phyloP scores from a whole-genome alignment of 2,888 invertebrate genomes.

The Euplagia quadripunctaria region DNA sequence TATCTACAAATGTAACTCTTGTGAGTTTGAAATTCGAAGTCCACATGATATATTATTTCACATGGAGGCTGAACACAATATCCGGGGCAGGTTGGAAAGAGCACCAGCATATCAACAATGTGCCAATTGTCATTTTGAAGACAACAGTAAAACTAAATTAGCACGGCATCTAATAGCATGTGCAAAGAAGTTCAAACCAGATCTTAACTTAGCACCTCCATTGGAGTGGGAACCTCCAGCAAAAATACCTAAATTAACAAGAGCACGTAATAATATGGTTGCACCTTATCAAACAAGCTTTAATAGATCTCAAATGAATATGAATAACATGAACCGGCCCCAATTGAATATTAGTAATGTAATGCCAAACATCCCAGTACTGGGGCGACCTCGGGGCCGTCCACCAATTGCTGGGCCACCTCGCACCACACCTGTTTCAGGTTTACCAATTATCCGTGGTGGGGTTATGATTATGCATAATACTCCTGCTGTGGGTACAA shows the following conservation, averaged over 20 bases:
- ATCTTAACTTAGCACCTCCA: constrained; percentile 95
- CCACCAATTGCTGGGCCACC: constrained; percentile 73
- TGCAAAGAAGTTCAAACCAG: constrained; percentile 96
- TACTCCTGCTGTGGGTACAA: constrained; percentile 77
- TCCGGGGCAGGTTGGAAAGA: constrained; percentile 94
- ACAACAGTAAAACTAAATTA: constrained; percentile 96
- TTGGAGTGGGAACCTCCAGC: constrained; percentile 98
- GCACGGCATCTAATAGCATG: constrained; percentile 96
- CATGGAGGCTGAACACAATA: constrained; percentile 97
- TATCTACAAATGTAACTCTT: constrained; percentile 95
- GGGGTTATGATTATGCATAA: constrained; percentile 91
- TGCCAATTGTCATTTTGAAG: constrained; percentile 97
- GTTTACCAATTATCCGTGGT: constrained; percentile 82
- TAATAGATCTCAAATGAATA: constrained; percentile 82
- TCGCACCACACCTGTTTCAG: constrained; percentile 73
- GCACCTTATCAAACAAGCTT: constrained; percentile 82
- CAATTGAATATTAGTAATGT: constrained; percentile 68
- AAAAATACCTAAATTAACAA: constrained; percentile 92
- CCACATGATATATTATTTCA: constrained; percentile 97
- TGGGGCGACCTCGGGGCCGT: constrained; percentile 83
- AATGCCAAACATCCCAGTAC: constrained; percentile 68
- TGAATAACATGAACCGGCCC: constrained; percentile 77
- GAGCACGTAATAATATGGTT: constrained; percentile 79
- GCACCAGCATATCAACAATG: constrained; percentile 97
- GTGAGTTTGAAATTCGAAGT: constrained; percentile 94